phyloP scores from a whole-genome alignment of 2,113 vertebrate genomes.

The Melanerpes formicivorus region DNA sequence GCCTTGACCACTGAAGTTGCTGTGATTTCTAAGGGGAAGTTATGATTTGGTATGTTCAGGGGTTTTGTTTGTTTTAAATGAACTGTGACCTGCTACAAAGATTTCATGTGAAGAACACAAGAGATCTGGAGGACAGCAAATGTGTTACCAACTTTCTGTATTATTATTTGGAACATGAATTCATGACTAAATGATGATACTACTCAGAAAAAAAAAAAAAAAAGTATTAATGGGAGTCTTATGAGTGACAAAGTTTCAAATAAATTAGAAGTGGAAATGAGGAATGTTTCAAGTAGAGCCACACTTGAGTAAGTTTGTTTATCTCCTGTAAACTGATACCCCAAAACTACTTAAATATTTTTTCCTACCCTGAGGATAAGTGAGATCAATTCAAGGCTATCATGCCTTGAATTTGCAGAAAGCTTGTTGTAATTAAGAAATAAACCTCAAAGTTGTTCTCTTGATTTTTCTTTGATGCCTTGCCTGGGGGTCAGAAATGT shows the following conservation, averaged over 20 bases:
- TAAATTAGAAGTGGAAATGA: background rate
- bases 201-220: background rate
- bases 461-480: background rate
- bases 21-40: background rate
- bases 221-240: background rate
- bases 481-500: background rate
- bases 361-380: background rate
- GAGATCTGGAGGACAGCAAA: background rate
- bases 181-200: background rate
- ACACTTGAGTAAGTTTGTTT: background rate
- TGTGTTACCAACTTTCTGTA: background rate
- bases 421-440: conserved; percentile 7
- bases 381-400: background rate
- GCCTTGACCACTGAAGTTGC: background rate
- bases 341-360: background rate
- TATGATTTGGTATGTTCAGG: background rate
- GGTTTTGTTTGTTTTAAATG: background rate
- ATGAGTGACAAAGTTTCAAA: background rate
- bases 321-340: background rate
- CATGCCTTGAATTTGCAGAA: conserved; percentile 13
- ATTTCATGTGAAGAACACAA: background rate
- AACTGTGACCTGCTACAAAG: background rate
- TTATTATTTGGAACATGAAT: background rate
- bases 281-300: background rate
- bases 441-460: conserved; percentile 9